These are phyloP conservation scores for Pterois miles DNA, from an alignment of 2,797 vertebrate species.

Conservation along the genomic window DNA sequence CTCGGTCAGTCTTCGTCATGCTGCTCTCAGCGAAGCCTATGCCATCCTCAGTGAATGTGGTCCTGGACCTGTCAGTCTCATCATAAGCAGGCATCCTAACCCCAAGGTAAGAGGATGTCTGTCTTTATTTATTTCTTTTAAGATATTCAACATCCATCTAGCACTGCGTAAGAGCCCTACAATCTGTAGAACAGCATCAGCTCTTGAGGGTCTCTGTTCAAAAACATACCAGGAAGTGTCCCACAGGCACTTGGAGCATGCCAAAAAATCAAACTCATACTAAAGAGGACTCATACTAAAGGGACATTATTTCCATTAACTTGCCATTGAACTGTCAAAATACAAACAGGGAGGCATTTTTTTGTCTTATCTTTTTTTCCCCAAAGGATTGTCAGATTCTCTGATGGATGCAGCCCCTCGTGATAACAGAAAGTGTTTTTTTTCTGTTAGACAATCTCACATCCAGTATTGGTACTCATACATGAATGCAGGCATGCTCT, in stretches of 20 bases:
- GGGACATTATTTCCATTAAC: background rate
- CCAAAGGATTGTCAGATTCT: too few relatives aligned
- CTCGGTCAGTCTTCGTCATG: slow-evolving; percentile 91
- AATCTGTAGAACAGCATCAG: background rate
- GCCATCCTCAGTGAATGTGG: slow-evolving; percentile 95
- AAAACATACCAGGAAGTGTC: background rate
- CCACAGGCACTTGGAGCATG: background rate
- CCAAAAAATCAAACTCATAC: background rate
- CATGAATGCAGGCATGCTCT: background rate
- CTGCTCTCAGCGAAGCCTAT: slow-evolving; percentile 92
- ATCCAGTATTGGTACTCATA: background rate
- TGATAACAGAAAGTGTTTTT: too few relatives aligned
- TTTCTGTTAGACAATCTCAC: too few relatives aligned
- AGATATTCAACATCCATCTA: background rate
- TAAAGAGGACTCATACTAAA: background rate
- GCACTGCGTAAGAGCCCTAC: background rate
- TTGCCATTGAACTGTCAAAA: background rate
- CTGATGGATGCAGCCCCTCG: too few relatives aligned
- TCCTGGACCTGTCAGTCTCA: slow-evolving; percentile 92
- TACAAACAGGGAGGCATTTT: background rate
- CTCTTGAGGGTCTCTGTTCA: background rate
- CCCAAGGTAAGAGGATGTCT: slow-evolving; percentile 86
- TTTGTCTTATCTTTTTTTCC: too few relatives aligned
- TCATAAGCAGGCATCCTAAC: slow-evolving; percentile 95
- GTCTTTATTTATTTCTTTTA: background rate